Evolutionary conservation across 2,888 invertebrate species (phyloP), one percentile per base, ranked within the genome.

Genomic region (Microplitis manilae): DNA sequence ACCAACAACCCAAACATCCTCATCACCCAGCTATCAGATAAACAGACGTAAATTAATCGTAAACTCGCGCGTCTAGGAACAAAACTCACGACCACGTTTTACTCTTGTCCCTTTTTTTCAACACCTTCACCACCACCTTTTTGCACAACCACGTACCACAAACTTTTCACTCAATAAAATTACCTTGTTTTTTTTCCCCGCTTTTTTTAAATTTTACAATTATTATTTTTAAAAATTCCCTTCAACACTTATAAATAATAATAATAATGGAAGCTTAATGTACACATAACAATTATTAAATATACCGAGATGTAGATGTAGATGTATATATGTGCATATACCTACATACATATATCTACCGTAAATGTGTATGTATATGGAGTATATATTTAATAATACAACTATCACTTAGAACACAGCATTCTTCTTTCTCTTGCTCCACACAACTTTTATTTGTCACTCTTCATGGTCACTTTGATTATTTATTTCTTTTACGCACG

Each of bases 401-500:
- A 75, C 70, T 74, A 75, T 77, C 69, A 79, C 86, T 85, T 84
- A 84, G 83, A 82, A 50, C 50, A 50, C 50, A 87, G 86, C 87
- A 88, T 88, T 88, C 87, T 88, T 86, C 85, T 84, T 77, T 84
- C 84, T 50, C 50, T 50, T 50, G 50, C 50, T 50, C 50, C 50
- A 50, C 50, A 50, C 50, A 50, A 87, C 87, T 87, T 89, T 88
- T 89, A 89, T 89, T 89, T 89, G 88, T 89, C 89, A 89, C 89
- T 50, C 50, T 89, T 89, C 88, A 88, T 89, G 89, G 88, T 89
- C 88, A 87, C 88, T 88, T 88, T 88, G 88, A 88, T 88, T 89
- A 89, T 89, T 89, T 89, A 89, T 89, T 89, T 89, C 89, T 89
- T 89, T 89, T 89, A 87, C 86, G 84, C 87, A 88, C 85, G 85